Conservation (phyloP, 2,797 vertebrate genomes). For the Pteronotus mesoamericanus region DNA sequence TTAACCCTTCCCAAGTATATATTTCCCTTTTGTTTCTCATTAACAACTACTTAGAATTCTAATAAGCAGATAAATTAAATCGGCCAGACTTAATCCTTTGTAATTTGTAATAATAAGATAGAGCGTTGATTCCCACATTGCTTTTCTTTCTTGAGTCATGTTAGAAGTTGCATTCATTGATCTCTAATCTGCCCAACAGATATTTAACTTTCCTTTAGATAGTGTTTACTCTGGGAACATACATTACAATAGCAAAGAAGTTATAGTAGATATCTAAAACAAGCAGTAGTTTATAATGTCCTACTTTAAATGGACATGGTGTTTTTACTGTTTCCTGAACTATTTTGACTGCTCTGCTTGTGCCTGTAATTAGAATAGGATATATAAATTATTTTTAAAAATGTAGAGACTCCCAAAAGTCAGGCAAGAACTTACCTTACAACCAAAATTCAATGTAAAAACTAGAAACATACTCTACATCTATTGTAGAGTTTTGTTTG, state of each 20-base stretch:
- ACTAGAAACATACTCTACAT: not conserved
- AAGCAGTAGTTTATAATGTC: not conserved
- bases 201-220: not conserved
- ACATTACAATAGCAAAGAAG: not conserved
- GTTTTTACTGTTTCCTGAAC: not conserved
- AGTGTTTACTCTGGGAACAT: not conserved
- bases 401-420: not conserved
- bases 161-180: not conserved
- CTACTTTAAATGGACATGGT: not conserved
- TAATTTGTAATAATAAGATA: constrained; percentile 1
- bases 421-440: not conserved
- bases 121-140: not conserved
- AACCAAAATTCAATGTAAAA: not conserved
- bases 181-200: not conserved
- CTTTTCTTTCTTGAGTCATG: not conserved
- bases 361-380: not conserved
- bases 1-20: not conserved
- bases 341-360: not conserved
- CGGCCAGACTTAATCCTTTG: not conserved
- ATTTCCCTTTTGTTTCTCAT: not conserved
- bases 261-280: not conserved
- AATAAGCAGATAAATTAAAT: constrained; percentile 6
- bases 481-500: not conserved
- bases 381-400: not conserved
- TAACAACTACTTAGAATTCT: constrained; percentile 15